These are phyloP conservation scores for Anabacerthia variegaticeps DNA, from an alignment of 2,797 vertebrate genomes.

Conservation along the genomic window DNA sequence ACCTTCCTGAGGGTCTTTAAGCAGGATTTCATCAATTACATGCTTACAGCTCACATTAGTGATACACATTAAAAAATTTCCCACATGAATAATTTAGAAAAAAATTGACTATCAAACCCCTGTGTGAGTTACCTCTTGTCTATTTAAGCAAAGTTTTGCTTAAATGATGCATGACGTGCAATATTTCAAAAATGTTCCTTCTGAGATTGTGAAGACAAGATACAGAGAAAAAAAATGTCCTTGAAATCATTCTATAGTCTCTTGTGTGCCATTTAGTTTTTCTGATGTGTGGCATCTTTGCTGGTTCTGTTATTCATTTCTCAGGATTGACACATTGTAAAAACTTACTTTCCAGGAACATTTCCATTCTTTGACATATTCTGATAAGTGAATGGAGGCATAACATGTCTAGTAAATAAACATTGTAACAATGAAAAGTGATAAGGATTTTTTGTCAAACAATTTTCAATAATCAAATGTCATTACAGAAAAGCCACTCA, in stretches of 20 bases:
- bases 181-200: slow-evolving; percentile 19
- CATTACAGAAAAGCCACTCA: fast-evolving
- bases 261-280: not conserved
- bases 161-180: not conserved
- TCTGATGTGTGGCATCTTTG: not conserved
- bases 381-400: not conserved
- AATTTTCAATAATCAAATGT: not conserved
- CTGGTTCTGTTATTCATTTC: not conserved
- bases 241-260: not conserved
- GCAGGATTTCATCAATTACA: slow-evolving; percentile 69
- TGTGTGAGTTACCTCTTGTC: slow-evolving; percentile 20
- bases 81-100: slow-evolving; percentile 58
- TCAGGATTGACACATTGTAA: not conserved
- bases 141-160: slow-evolving; percentile 39
- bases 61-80: slow-evolving; percentile 66
- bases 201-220: not conserved
- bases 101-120: not conserved
- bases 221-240: not conserved
- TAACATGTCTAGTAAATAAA: not conserved
- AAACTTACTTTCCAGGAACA: not conserved
- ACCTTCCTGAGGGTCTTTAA: slow-evolving; percentile 66
- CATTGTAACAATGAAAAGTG: not conserved
- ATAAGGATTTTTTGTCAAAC: not conserved
- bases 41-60: slow-evolving; percentile 70
- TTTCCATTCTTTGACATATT: not conserved